Evolutionary conservation across 2,113 vertebrate species (phyloP).

Genomic region (Sciurus niger): DNA sequence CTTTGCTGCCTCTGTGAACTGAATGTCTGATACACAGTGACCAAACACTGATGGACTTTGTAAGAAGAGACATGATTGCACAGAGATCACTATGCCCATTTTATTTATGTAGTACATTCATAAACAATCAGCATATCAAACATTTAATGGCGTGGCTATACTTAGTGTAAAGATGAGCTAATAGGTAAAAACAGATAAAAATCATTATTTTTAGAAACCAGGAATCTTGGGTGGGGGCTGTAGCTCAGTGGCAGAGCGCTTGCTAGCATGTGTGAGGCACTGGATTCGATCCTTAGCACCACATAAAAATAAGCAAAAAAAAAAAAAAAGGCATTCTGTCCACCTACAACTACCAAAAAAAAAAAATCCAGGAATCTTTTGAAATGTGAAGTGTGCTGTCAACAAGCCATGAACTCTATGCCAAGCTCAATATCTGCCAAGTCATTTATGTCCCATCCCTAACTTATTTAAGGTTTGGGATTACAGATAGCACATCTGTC

Average conservation of each 20-base stretch:
- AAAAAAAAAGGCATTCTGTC: too few relatives aligned
- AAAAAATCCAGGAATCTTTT: background rate
- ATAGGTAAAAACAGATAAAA: slow-evolving; percentile 22
- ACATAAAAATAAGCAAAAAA: too few relatives aligned
- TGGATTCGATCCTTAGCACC: too few relatives aligned
- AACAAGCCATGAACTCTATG: background rate
- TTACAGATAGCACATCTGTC: slow-evolving; percentile 53
- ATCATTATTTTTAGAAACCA: slow-evolving; percentile 50
- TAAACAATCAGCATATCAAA: slow-evolving; percentile 25
- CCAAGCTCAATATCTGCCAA: slow-evolving; percentile 48
- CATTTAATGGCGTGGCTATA: slow-evolving; percentile 6
- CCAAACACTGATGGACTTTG: background rate
- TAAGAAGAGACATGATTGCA: background rate
- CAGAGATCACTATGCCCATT: background rate
- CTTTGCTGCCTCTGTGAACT: background rate
- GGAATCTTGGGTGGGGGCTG: too few relatives aligned
- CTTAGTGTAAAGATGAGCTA: slow-evolving; percentile 17
- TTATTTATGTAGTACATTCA: background rate
- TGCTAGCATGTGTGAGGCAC: too few relatives aligned
- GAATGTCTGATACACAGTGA: background rate
- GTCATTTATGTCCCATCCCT: slow-evolving; percentile 36
- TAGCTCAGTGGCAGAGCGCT: too few relatives aligned
- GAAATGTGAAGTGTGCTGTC: slow-evolving; percentile 23
- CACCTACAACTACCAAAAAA: too few relatives aligned
- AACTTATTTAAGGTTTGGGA: slow-evolving; percentile 36